Evolutionary conservation across 2,888 invertebrate genomes (phyloP).

Genomic region (Molanna angustata): DNA sequence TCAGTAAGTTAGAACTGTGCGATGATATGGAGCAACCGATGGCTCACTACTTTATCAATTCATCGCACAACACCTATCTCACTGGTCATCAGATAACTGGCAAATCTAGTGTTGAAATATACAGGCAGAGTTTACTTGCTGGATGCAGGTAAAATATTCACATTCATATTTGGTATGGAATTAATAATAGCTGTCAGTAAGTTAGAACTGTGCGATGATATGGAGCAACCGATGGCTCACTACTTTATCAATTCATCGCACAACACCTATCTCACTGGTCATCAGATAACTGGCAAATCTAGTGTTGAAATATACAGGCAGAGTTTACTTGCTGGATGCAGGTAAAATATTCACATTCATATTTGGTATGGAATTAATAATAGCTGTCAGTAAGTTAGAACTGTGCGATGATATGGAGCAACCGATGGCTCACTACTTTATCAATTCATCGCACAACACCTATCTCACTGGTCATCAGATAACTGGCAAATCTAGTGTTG

Average conservation of each 20-base stretch:
- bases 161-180: too few relatives aligned
- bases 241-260: constrained; percentile 99
- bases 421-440: constrained; percentile 93
- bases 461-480: constrained; percentile 96
- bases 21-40: constrained; percentile 97
- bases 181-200: constrained; percentile 87
- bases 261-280: constrained; percentile 95
- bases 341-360: too few relatives aligned
- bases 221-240: constrained; percentile 94
- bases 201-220: constrained; percentile 89
- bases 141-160: constrained; percentile 83
- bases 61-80: constrained; percentile 96
- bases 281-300: constrained; percentile 94
- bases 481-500: constrained; percentile 93
- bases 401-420: constrained; percentile 95
- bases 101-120: constrained; percentile 94
- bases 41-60: constrained; percentile 97
- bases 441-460: constrained; percentile 97
- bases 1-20: constrained; percentile 83
- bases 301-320: constrained; percentile 97
- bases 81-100: constrained; percentile 97
- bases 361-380: too few relatives aligned
- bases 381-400: constrained; percentile 85
- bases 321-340: constrained; percentile 90
- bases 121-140: constrained; percentile 88